Evolutionary conservation across 2,888 invertebrate species (phyloP), one percentile per base, ranked within the genome.

Genomic region (Scelioninae gen. 1): DNA sequence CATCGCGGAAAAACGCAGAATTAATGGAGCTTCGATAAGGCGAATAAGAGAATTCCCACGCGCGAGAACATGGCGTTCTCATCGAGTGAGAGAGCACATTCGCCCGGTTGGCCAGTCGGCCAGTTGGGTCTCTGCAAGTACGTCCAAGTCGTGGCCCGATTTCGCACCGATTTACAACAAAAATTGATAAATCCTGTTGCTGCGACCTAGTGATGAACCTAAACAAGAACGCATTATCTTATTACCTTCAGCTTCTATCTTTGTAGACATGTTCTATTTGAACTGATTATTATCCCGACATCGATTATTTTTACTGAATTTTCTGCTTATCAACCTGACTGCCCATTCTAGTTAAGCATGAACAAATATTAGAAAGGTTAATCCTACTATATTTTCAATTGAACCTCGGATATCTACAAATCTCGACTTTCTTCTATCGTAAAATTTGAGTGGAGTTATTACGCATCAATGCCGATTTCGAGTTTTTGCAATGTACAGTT

Each of bases 1-100:
- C 66, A 55, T 58, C 68, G 71, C 80, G 83, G 79, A 76, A 83
- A 83, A 83, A 83, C 79, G 83, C 66, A 69, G 76, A 83, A 83
- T 83, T 83, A 78, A 83, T 83, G 78, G 78, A 66, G 79, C 71
- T 78, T 56, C 79, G 79, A 83, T 83, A 83, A 83, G 69, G 83
- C 79, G 83, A 78, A 79, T 75, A 75, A 76, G 75, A 74, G 69
- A 78, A 83, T 83, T 83, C 82, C 82, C 82, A 83, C 82, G 83
- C 82, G 82, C 76, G 74, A 77, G 82, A 82, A 68, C 71, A 69
- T 66, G 78, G 78, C 82, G 78, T 83, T 83, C 82, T 78, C 82
- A 83, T 78, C 78, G 72, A 68, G 53, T n/a, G 63, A 68, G 78
- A 55, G 65, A 66, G 58, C 65, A 40, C 62, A 45, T 53, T 75